Base-by-base conservation (phyloP, 2,113 vertebrate genomes). In the Felis chaus region DNA sequence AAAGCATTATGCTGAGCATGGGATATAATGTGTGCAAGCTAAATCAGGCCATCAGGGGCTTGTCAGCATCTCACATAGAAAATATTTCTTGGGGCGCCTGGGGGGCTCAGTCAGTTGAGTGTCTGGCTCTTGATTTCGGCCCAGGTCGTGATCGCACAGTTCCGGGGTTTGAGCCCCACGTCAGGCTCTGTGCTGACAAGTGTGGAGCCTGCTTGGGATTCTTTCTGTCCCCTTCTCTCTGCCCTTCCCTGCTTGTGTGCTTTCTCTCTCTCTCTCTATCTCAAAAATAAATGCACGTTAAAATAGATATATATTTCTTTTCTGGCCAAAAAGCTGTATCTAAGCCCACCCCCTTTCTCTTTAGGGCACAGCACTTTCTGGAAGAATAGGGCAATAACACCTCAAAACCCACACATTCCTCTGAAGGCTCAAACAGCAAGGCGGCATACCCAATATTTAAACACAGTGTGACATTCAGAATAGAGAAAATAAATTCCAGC, bases 371-470 rank as follows among this genome's bases (percentile, higher is more conserved):
- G 25, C 18, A 11, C 27, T 63, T 74, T 55, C 12, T 23, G 36
- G 45, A 73, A 74, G 39, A 36, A 12, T 0, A 1, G 9, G 29
- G 4, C 0, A 8, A 11, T 1, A 2, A 39, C 16, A 7, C 19
- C 81, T 63, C 61, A 33, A 61, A 50, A 66, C 1, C 25, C 31
- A 65, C 36, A 18, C 14, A 2, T 23, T 4, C 12, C 33, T 14
- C 66, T 48, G 39, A 68, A 82, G 61, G 29, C 14, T 71, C 61
- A 11, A 10, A 33, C 1, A 45, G 45, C 45, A 45, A 45, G 29
- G 21, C 57, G 7, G 3, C 65, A 23, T 0, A 3, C 10, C 48
- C 48, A 36, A 1, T 7, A 14, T 74, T 41, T 16, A 53, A 36
- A 15, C 11, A 1, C 6, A 13, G 61, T 1, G 2, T 12, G 19